Base-by-base conservation (phyloP, 2,888 invertebrate species). In the Omphaloscelis lunosa region DNA sequence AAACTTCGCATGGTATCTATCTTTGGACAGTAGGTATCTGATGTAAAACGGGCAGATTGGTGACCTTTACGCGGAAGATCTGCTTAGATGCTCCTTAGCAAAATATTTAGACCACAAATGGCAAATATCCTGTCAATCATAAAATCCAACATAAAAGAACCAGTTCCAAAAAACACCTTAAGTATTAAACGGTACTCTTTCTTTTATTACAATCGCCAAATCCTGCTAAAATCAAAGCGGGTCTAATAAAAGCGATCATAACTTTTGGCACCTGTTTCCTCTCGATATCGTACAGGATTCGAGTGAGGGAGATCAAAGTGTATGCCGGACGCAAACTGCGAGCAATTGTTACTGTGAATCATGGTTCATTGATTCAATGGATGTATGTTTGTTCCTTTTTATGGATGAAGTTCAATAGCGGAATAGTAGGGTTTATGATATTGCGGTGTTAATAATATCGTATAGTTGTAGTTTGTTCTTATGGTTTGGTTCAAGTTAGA, bases 181-280 rank as follows among this genome's bases (percentile, higher is more conserved):
- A n/a, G n/a, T n/a, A n/a, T 27, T 15, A 65, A 34, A 27, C 51
- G 80, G 61, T 41, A 20, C 27, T 63, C 48, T 67, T n/a, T n/a
- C n/a, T 75, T 78, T 84, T 81, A 61, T 71, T 73, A 51, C 58
- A 68, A 73, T 81, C 67, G 41, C 77, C 23, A 56, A 82, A 63
- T 73, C 56, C 63, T 78, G 75, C 59, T 73, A 65, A 75, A 84
- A 77, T 78, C 72, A 77, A 77, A 86, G 62, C 20, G 53, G 23
- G 39, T 67, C 69, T 80, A 84, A 80, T 86, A 86, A 86, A 84
- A 85, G 75, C 70, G 62, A 72, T 77, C 77, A 82, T 87, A 86
- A 84, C 66, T 73, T 84, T 75, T 79, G 41, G 72, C 88, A 87
- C 88, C 87, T 88, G 87, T 79, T 87, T 87, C 87, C 87, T 87